Base-by-base conservation (phyloP, 2,888 invertebrate species). In the Philonicus albiceps region DNA sequence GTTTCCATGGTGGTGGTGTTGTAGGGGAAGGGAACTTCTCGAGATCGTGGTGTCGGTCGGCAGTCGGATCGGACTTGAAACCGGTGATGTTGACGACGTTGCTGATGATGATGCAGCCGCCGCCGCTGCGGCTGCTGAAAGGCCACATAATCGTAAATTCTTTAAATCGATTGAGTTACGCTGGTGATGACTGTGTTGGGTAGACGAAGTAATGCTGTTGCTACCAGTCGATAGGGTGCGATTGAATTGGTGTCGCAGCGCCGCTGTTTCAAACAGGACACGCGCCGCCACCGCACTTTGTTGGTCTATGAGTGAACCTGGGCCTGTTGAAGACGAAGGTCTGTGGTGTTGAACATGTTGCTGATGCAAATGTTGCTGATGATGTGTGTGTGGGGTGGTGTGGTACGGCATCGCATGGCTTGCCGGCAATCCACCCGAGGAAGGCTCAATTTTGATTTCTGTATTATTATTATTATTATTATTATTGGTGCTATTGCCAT, bases 21-120 rank as follows among this genome's bases (percentile, higher is more conserved):
- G 84, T 27, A 87, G 75, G 37, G 88, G 86, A 83, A 89, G 88
- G 88, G 89, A 88, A 89, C 84, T 90, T 85, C 90, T 88, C 78
- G 90, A 89, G 83, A 90, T 89, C 76, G 89, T 90, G 86, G 89
- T 89, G 86, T 90, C 90, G 75, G 88, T 86, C 11, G 90, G 89
- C 73, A 90, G 88, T 72, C 89, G 88, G 37, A 89, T 88, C 30
- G 89, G 88, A 86, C 89, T 89, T 83, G 89, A 89, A 86, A 89
- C 89, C 76, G 88, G 89, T 88, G 89, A 89, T 89, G 89, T 89
- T 88, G 89, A 88, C 87, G 88, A 88, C 88, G 89, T 88, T 86
- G 89, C 88, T 83, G 89, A 89, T 64, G 88, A 88, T 64, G 88
- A 86, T 83, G 87, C 88, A 64, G 88, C 88, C 78, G 83, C 88